Percentiles rank a stretch among this genome's conserved stretches.
phyloP scores from a whole-genome alignment of 64 coral and sea anemone species.

The Pocillopora verrucosa region DNA sequence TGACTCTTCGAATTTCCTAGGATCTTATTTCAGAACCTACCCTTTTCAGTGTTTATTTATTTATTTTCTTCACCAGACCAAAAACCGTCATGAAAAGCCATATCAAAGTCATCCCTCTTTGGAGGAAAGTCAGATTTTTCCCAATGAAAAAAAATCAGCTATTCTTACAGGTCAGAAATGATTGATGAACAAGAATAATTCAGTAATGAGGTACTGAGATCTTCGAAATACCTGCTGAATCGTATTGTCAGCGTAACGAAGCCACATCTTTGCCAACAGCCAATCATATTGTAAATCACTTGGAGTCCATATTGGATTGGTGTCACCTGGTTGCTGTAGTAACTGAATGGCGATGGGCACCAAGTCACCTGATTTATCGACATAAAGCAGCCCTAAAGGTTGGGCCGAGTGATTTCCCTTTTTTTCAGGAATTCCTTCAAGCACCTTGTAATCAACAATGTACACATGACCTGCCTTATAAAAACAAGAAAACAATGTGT shows the following conservation, averaged over 20 bases:
- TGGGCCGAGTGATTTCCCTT: slow-evolving; percentile 47
- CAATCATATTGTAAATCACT: slow-evolving; percentile 70
- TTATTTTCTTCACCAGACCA: too few relatives aligned
- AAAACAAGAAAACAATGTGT: too few relatives aligned
- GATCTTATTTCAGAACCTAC: too few relatives aligned
- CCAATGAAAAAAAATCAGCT: too few relatives aligned
- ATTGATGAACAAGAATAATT: too few relatives aligned
- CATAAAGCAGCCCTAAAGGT: slow-evolving; percentile 69
- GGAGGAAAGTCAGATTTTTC: too few relatives aligned
- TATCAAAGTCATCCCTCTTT: too few relatives aligned
- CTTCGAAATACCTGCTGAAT: slow-evolving; percentile 59
- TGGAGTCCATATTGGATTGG: slow-evolving; percentile 93
- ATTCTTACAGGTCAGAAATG: too few relatives aligned
- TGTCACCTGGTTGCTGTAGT: slow-evolving; percentile 48
- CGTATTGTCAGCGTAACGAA: slow-evolving; percentile 69
- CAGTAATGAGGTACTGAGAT: too few relatives aligned
- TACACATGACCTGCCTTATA: slow-evolving; percentile 77
- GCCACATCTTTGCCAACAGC: slow-evolving; percentile 85
- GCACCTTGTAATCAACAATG: slow-evolving; percentile 57
- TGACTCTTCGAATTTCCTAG: too few relatives aligned
- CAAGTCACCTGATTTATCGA: slow-evolving; percentile 58
- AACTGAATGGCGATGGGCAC: slow-evolving; percentile 88
- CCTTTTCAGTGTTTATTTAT: too few relatives aligned
- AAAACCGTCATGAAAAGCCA: too few relatives aligned
- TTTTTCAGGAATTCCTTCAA: slow-evolving; percentile 52